phyloP scores from a whole-genome alignment of 2,888 invertebrate genomes.

The Crepidodera aurea region DNA sequence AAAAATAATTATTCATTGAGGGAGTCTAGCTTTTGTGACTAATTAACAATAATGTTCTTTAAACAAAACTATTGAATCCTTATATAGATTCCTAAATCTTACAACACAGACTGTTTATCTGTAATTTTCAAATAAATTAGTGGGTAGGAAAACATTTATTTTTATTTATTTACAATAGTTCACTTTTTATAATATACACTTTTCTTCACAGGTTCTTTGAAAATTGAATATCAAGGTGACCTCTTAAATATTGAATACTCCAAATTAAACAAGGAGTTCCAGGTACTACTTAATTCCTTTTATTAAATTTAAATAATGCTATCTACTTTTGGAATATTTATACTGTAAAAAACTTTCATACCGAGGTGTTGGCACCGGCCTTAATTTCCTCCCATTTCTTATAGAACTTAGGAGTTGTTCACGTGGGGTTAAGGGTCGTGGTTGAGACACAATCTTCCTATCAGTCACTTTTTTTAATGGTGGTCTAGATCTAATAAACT shows the following conservation, averaged over 20 bases:
- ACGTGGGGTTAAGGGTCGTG: constrained; percentile 77
- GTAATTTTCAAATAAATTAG: background rate
- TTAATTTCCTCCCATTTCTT: constrained; percentile 75
- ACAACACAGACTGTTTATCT: too few species aligned
- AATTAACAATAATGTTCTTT: too few species aligned
- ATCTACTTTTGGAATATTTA: background rate
- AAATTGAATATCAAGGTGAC: background rate
- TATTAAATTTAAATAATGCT: background rate
- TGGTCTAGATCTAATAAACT: constrained; percentile 95
- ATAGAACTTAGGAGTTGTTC: constrained; percentile 89
- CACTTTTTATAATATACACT: too few species aligned
- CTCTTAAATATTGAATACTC: background rate
- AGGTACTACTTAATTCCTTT: background rate
- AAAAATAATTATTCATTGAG: too few species aligned
- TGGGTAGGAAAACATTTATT: background rate
- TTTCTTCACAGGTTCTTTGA: background rate
- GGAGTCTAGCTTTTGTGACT: too few species aligned
- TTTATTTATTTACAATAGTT: background rate
- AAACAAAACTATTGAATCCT: too few species aligned
- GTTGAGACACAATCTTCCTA: constrained; percentile 80
- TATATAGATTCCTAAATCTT: too few species aligned
- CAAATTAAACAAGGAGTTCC: too few species aligned
- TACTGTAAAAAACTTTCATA: constrained; percentile 32
- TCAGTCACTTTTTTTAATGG: constrained; percentile 91
- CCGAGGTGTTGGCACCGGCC: constrained; percentile 63